Evolutionary conservation across 2,113 vertebrate genomes (phyloP).

Genomic region (Tupaia chinensis): DNA sequence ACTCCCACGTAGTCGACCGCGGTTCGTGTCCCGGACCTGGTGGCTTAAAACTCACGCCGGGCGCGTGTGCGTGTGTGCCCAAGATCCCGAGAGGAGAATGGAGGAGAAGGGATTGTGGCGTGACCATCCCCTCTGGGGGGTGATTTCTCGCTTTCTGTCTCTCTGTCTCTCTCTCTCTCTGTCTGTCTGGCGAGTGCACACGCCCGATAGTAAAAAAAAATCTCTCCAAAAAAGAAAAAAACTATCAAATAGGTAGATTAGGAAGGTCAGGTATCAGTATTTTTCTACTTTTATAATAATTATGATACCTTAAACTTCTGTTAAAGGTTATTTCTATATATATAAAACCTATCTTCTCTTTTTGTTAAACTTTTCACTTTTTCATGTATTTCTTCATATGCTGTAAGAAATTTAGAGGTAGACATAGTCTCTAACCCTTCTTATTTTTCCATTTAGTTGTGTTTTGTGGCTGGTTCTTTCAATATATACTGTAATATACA

Average conservation of each 20-base stretch:
- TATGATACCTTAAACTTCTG: slow-evolving; percentile 11
- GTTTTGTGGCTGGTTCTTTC: slow-evolving; percentile 82
- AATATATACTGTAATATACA: slow-evolving; percentile 75
- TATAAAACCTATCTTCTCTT: background rate
- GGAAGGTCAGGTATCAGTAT: background rate
- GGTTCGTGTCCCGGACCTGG: too few relatives aligned
- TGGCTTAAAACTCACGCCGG: too few relatives aligned
- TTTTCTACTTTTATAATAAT: slow-evolving; percentile 29
- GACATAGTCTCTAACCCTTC: slow-evolving; percentile 53
- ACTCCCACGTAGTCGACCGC: too few relatives aligned
- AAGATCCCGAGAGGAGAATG: too few relatives aligned
- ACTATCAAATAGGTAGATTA: slow-evolving; percentile 3
- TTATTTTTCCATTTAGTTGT: slow-evolving; percentile 80
- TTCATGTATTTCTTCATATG: slow-evolving; percentile 49
- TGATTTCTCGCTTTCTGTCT: too few relatives aligned
- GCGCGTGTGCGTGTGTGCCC: too few relatives aligned
- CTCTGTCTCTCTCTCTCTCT: too few relatives aligned
- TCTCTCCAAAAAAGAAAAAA: background rate
- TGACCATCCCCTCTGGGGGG: too few relatives aligned
- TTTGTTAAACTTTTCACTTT: slow-evolving; percentile 23
- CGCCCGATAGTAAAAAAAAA: too few relatives aligned
- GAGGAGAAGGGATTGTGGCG: too few relatives aligned
- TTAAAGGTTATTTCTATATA: background rate
- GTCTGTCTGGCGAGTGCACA: too few relatives aligned
- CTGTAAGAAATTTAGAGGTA: slow-evolving; percentile 25